Evolutionary conservation across 1,140 invertebrate genomes (phyloP), one percentile per base, ranked within the genome.

Genomic region (Caenorhabditis elegans): DNA sequence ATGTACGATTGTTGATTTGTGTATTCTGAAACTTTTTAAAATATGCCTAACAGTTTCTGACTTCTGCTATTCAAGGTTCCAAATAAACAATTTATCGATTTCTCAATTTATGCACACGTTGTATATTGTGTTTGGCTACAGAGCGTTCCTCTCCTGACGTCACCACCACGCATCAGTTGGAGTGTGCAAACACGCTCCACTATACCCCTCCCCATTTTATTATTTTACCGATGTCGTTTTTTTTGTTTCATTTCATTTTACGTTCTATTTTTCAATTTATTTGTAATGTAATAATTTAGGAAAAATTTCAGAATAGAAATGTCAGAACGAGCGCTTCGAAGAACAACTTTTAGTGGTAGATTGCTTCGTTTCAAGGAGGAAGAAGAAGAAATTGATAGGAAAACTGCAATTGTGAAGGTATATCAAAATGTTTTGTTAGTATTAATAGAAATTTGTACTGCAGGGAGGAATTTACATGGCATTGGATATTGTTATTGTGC

Each of bases 271-370:
- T 1, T 15, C 2, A 1, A 17, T 24, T 78, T 55, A 17, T 0
- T 34, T 13, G 5, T 6, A 34, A 53, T 19, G 19, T 78, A 17
- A 3, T 24, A 19, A 13, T 1, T 17, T 36, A 55, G n/a, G n/a
- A 26, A 6, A 26, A 47, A 0, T 76, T 81, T 51, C 60, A 81
- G 65, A n/a, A n/a, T 13, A 4, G 10, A 70, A 43, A 81, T 81
- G 80, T 51, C 75, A 28, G 31, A 82, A 22, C 36, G 84, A 47
- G 36, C 48, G 19, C 47, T 82, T 1, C 31, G 65, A 19, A n/a
- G 82, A 28, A 65, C 76, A 2, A 84, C 82, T 2, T 84, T 84
- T 34, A 84, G 82, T 60, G 82, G 82, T 39, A 65, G 82, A 36
- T 43, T 84, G 11, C 70, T 70, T 13, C 79, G 60, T 11, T 53